Evolutionary conservation across 1,140 invertebrate species (phyloP), one percentile per base, ranked within the genome.

Genomic region (Apis cerana): DNA sequence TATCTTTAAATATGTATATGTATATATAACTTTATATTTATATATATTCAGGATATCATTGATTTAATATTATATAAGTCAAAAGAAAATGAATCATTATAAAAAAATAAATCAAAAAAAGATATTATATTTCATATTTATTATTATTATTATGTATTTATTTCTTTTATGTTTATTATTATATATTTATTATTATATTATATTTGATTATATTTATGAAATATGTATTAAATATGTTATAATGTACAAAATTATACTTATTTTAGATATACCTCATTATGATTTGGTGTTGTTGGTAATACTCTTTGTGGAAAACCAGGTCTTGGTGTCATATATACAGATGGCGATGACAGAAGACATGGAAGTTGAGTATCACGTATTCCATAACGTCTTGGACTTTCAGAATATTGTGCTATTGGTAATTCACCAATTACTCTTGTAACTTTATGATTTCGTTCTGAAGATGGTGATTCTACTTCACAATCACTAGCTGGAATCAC

Each of bases 341-440:
- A 96, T 52, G 96, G 95, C n/a, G 96, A 96, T 72, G 95, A 95
- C 75, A 96, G 91, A 92, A 94, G 95, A 70, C 95, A 95, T 92
- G 94, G 94, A 94, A 91, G 95, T 91, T 93, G 95, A 92, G 93
- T 95, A 75, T 94, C 93, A 27, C 95, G 92, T 56, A 96, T 94
- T 7, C 97, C 98, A 92, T 98, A 98, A 84, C 98, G 95, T 85
- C 97, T 95, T 8, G 98, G 98, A 59, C 98, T 98, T 33, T 97
- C 98, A 85, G 98, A 98, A 92, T 99, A 99, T 88, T 98, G 97
- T 58, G 97, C 97, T 88, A 98, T 98, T 19, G 97, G 97, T 85
- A 98, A 93, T 94, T 97, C 97, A 43, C 98, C 98, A 92, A 98
- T 98, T 71, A 98, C 96, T 86, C 97, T 96, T 68, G 96, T 95